Evolutionary conservation across 37 sponge, comb jelly and placozoan genomes (phyloP).

Genomic region (Haliclona indistincta): DNA sequence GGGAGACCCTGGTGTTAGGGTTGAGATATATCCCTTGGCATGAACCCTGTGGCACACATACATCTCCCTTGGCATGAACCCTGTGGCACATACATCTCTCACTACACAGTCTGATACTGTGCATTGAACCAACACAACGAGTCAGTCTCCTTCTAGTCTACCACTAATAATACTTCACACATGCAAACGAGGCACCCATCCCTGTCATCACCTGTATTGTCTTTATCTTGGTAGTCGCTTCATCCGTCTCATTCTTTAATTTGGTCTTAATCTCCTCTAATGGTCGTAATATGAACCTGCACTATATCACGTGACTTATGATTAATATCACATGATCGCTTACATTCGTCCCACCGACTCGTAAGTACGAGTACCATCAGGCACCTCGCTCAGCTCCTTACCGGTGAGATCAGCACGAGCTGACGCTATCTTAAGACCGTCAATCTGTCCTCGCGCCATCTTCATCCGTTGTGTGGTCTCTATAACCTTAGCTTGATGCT

Average conservation of each 20-base stretch:
- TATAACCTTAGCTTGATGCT: conserved; percentile 5
- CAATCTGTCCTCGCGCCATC: neutral
- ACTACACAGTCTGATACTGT: too few relatives aligned
- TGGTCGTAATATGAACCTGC: too few relatives aligned
- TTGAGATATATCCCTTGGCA: too few relatives aligned
- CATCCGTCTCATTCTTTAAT: too few relatives aligned
- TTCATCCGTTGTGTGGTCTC: neutral
- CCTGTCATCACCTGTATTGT: too few relatives aligned
- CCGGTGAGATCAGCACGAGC: neutral
- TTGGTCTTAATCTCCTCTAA: too few relatives aligned
- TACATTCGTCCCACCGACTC: neutral
- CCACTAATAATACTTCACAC: too few relatives aligned
- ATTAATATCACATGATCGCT: neutral
- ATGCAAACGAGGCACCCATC: too few relatives aligned
- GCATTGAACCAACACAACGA: too few relatives aligned
- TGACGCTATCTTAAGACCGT: neutral
- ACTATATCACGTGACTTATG: neutral
- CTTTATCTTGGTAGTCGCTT: too few relatives aligned
- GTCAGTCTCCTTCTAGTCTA: too few relatives aligned
- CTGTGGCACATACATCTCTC: neutral
- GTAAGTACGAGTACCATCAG: neutral
- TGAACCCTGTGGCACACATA: neutral
- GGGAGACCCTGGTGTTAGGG: too few relatives aligned
- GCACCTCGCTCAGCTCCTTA: neutral
- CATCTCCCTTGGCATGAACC: neutral